Base-by-base conservation (phyloP, 37 sponge, comb jelly and placozoan genomes). In the Beroe forskalii region DNA sequence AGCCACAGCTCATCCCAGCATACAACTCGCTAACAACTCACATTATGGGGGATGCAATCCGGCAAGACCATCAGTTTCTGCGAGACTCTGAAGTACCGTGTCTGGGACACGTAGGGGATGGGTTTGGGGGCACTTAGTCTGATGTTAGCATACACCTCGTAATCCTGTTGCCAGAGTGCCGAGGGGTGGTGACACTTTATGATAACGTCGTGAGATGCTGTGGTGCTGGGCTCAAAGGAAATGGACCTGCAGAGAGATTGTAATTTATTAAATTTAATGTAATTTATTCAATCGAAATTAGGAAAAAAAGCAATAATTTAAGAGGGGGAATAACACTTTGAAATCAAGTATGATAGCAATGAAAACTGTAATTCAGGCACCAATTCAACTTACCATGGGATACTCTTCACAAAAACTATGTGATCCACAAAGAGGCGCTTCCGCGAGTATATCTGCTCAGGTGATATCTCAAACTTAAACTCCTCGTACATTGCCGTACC, bases 361-460 rank as follows among this genome's bases (percentile, higher is more conserved):
- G n/a, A n/a, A n/a, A n/a, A n/a, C n/a, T n/a, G n/a, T n/a, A n/a
- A n/a, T n/a, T n/a, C n/a, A n/a, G n/a, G n/a, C n/a, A n/a, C n/a
- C n/a, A n/a, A n/a, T n/a, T n/a, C n/a, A n/a, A n/a, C 55, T 48
- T 36, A 69, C 72, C 72, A 69, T 35, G 72, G 72, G 1, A 69
- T 32, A 35, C 32, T 32, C 4, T 35, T 69, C 32, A 69, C 38
- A 17, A 69, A 69, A 37, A 69, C 9, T 14, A 69, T 69, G 4
- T 17, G 32, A 20, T 69, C 72, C 4, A 69, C 72, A 17, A 36
- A 69, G 2, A 69, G 19, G 27, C 12, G 12, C 9, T 69, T 69
- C 33, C 32, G 28, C 1, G 35, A 2, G 17, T 27, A 32, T 9
- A 69, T 2, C 36, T 69, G 38, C 38, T 69, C 38, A 33, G 20